Evolutionary conservation across 2,797 vertebrate species (phyloP).

Genomic region (Eutrigla gurnardus): DNA sequence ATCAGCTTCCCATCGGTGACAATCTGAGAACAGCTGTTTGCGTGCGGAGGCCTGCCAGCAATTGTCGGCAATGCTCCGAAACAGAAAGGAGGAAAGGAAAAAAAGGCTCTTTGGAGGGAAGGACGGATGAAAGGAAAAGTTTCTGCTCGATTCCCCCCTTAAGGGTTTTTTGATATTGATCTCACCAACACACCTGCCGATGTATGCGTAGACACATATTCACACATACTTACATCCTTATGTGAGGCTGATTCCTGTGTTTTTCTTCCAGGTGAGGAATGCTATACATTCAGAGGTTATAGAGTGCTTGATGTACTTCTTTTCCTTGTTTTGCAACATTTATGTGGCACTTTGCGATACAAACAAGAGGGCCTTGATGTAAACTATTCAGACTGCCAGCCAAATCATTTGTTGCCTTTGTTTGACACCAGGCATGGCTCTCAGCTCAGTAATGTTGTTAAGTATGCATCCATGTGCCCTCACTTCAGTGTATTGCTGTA

Average conservation of each 20-base stretch:
- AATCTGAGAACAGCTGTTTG: conserved; percentile 82
- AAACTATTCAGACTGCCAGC: conserved; percentile 15
- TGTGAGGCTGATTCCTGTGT: conserved; percentile 29
- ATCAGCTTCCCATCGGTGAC: conserved; percentile 70
- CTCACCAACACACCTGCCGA: conserved; percentile 40
- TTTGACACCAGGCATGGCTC: conserved; percentile 13
- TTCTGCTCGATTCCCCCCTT: conserved; percentile 54
- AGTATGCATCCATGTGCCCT: background rate
- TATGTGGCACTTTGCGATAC: conserved; percentile 31
- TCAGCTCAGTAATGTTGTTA: conserved; percentile 9
- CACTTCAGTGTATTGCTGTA: conserved; percentile 2
- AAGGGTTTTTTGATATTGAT: conserved; percentile 63
- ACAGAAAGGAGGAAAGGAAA: conserved; percentile 30
- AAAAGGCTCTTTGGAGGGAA: conserved; percentile 27
- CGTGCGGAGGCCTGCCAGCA: conserved; percentile 73
- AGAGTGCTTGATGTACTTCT: conserved; percentile 24
- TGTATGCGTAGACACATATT: conserved; percentile 24
- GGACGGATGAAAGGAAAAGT: conserved; percentile 55
- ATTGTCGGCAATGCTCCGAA: conserved; percentile 52
- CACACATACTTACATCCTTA: conserved; percentile 29
- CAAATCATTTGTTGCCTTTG: conserved; percentile 18
- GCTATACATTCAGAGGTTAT: conserved; percentile 50
- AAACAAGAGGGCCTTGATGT: conserved; percentile 27
- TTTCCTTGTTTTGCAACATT: conserved; percentile 39
- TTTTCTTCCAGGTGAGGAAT: conserved; percentile 32